Evolutionary conservation across 1,140 invertebrate genomes (phyloP), one percentile per base, ranked within the genome.

Genomic region (Drosophila parvula): DNA sequence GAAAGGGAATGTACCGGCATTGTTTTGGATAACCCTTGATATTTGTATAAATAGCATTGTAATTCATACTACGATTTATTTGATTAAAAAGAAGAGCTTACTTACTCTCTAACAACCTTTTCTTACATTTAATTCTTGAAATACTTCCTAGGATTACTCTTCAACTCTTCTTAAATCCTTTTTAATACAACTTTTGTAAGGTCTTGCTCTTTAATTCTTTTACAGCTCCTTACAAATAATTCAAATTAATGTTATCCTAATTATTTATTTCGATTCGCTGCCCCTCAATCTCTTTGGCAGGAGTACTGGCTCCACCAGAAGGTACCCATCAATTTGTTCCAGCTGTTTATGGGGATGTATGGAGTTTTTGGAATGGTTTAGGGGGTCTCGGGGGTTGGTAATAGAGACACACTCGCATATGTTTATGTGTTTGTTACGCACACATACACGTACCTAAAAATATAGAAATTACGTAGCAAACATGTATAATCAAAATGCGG

Each of bases 401-500:
- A 48, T 40, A 27, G 16, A 34, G 28, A 44, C 14, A 44, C 14
- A 34, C 48, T 34, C 10, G 28, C 28, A 0, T 14, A 53, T 36
- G 50, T 22, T 53, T 38, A 53, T 22, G 32, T 34, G 16, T 50
- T 7, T 32, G 48, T 18, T 18, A 10, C 28, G 32, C 16, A 32
- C 48, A 43, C 5, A 55, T 11, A 50, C 30, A 32, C 44, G 65
- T 84, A 82, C 76, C 65, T 84, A 58, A 22, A 84, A 82, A 56
- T 67, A 82, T 16, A 59, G 34, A 74, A 32, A 60, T 56, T 53
- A 40, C 18, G 22, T 28, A 28, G 22, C 47, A 36, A 47, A 70
- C 60, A 79, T 83, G 64, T 68, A 74, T 50, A 58, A 44, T 70
- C 34, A 71, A 47, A 71, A 41, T 50, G 51, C 51, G 63, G 38